Conservation (phyloP, 2,888 invertebrate genomes). For the Rotaria magnacalcarata region DNA sequence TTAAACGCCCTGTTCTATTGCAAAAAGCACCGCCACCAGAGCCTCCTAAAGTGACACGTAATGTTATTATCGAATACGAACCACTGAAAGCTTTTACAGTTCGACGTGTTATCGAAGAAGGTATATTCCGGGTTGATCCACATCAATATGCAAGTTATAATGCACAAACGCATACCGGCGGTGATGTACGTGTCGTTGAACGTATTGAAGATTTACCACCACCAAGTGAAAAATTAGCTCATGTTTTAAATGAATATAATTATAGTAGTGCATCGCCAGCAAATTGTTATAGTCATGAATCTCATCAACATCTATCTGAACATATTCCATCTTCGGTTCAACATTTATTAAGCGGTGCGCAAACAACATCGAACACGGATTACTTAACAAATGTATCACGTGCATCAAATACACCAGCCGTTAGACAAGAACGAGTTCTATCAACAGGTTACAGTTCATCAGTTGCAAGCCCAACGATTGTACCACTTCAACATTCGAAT, state of each 20-base stretch:
- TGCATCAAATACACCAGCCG: neutral
- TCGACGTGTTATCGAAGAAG: conserved; percentile 35
- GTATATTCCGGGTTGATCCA: conserved; percentile 34
- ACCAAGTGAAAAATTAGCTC: conserved; percentile 1
- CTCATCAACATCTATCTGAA: neutral
- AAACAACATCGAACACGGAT: neutral
- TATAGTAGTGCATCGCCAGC: neutral
- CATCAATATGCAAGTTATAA: neutral
- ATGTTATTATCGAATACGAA: conserved; percentile 33
- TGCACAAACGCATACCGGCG: neutral
- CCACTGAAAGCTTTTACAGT: conserved; percentile 25
- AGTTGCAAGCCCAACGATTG: neutral
- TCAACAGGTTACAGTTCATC: neutral
- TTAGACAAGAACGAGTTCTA: neutral
- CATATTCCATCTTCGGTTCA: neutral
- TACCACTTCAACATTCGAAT: neutral
- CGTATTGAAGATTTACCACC: conserved; percentile 36
- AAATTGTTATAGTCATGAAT: neutral
- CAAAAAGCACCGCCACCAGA: conserved; percentile 2
- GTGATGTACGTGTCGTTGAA: conserved; percentile 31
- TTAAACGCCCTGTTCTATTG: conserved; percentile 4
- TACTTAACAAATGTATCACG: neutral
- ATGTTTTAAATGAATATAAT: neutral
- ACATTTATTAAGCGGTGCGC: neutral
- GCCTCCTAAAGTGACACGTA: neutral